Evolutionary conservation across 2,113 vertebrate species (phyloP), one percentile per base, ranked within the genome.

Genomic region (Dryoscopus gambensis): DNA sequence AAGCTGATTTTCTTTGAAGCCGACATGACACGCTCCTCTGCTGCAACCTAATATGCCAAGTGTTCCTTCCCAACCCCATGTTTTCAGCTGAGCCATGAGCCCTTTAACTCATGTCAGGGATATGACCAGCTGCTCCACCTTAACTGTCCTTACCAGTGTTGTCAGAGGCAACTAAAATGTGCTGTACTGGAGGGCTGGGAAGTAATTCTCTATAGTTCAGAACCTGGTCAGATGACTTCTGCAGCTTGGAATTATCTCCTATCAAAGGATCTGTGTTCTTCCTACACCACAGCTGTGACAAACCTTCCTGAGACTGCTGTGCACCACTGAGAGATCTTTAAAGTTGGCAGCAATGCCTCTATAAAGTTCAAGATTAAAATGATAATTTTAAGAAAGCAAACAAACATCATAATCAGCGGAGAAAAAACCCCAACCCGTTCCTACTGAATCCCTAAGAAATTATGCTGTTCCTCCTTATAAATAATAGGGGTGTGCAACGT

Each of bases 401-500:
- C 23, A 91, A 86, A 67, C 33, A 24, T 52, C 15, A 60, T 35
- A 77, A 73, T 46, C 42, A 35, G 31, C 17, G 27, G 11, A 64
- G 60, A 16, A 79, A 92, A 75, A 69, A 52, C 0, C 11, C 37
- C 25, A 25, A 73, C 53, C 8, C 10, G 92, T 93, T 91, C 87
- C 86, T 87, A 93, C 87, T 65, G 84, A 35, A 47, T 97, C 83
- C 50, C 78, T 65, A 97, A 96, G 97, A 98, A 97, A 98, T 98
- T 95, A 97, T 87, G 86, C 97, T 89, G 90, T 97, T 97, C 97
- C 97, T 97, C 94, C 97, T 98, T 97, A 97, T 97, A 98, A 98
- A 98, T 98, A 97, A 98, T 89, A 97, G 98, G 98, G 97, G 97
- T 97, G 97, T 98, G 97, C 97, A 98, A 98, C 53, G 97, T 97